These are phyloP conservation scores for Monochamus saltuarius DNA, from an alignment of 1,140 invertebrate genomes.

Conservation along the genomic window DNA sequence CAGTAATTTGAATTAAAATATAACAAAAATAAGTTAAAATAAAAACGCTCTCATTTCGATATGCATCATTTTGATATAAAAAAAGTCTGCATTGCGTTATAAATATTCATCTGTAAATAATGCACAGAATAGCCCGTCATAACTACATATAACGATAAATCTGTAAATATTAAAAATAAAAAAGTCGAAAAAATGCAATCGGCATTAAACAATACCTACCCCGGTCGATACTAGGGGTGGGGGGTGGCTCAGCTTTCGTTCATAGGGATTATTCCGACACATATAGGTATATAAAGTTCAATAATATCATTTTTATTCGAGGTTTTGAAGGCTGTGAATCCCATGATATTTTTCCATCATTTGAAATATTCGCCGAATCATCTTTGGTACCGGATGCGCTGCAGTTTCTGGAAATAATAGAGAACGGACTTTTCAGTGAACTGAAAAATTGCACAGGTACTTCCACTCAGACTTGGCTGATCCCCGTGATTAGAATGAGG, in stretches of 20 bases:
- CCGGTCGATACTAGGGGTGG: constrained; percentile 18
- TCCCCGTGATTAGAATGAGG: too few species aligned
- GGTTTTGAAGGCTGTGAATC: too few species aligned
- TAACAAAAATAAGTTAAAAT: constrained; percentile 18
- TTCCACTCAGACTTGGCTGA: too few species aligned
- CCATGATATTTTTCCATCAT: too few species aligned
- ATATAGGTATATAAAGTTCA: too few species aligned
- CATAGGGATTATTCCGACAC: too few species aligned
- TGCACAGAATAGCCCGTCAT: constrained; percentile 27
- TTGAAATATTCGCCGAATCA: too few species aligned
- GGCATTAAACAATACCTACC: constrained; percentile 31
- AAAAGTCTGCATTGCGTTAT: constrained; percentile 33
- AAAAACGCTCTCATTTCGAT: constrained; percentile 36
- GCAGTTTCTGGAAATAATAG: too few species aligned
- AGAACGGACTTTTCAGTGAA: too few species aligned
- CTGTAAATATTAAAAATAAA: constrained; percentile 39
- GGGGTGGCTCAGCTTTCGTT: not conserved
- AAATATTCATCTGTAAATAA: constrained; percentile 42
- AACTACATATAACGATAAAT: constrained; percentile 42
- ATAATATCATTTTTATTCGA: too few species aligned
- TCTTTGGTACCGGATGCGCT: too few species aligned
- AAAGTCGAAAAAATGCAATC: constrained; percentile 33
- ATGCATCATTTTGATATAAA: constrained; percentile 39
- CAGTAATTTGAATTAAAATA: constrained; percentile 21
- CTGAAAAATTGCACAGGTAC: too few species aligned